Evolutionary conservation across 2,888 invertebrate genomes (phyloP).

Genomic region (Synergus itoensis): DNA sequence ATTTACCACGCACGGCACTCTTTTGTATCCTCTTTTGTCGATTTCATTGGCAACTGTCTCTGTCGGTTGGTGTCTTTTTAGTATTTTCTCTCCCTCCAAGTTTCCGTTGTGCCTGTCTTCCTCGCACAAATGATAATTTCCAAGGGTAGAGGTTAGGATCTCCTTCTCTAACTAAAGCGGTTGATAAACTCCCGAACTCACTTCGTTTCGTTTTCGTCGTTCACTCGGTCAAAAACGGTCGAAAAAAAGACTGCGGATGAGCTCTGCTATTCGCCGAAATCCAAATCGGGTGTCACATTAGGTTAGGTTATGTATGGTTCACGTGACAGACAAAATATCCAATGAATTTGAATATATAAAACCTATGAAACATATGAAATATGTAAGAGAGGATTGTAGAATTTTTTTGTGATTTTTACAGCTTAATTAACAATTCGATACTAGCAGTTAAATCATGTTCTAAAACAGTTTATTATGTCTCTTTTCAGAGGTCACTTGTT

Average conservation of each 20-base stretch:
- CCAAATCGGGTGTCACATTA: slow-evolving; percentile 7
- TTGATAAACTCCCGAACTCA: not conserved
- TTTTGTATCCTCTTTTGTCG: slow-evolving; percentile 26
- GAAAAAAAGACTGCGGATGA: slow-evolving; percentile 13
- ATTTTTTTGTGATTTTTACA: not conserved
- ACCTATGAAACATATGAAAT: not conserved
- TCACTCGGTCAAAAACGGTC: slow-evolving; percentile 18
- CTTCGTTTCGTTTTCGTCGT: not conserved
- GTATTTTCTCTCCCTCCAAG: slow-evolving; percentile 2
- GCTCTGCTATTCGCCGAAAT: slow-evolving; percentile 21
- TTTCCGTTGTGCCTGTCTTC: slow-evolving; percentile 3
- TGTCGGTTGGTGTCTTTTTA: not conserved
- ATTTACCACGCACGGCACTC: slow-evolving; percentile 19
- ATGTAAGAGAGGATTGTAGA: not conserved
- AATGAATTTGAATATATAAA: not conserved
- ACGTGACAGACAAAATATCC: not conserved
- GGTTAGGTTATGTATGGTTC: not conserved
- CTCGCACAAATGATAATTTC: not conserved
- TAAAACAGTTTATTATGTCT: too few relatives aligned
- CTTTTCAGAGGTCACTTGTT: too few relatives aligned
- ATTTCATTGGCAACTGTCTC: slow-evolving; percentile 2
- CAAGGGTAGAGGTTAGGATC: not conserved
- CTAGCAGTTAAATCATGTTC: not conserved
- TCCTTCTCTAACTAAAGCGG: not conserved
- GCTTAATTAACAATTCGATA: not conserved